Conservation (phyloP, 2,113 vertebrate species). For the Trochalopteron elliotii region DNA sequence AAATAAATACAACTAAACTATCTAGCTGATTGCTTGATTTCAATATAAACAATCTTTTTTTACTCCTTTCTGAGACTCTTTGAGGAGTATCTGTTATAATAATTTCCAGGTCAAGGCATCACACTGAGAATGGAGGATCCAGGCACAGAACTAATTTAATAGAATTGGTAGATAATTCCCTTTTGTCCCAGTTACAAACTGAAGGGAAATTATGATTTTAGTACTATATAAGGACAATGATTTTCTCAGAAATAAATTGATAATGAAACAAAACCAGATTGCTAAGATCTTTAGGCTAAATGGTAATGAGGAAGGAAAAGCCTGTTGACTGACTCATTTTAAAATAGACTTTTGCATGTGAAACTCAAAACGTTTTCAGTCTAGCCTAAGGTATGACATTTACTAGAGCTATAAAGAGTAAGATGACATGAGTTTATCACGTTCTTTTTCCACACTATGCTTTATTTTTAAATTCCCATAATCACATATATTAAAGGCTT, state of each 20-base stretch:
- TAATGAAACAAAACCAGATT: slow-evolving; percentile 70
- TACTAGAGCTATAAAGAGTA: slow-evolving; percentile 74
- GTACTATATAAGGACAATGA: slow-evolving; percentile 29
- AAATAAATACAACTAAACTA: slow-evolving; percentile 41
- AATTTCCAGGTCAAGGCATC: slow-evolving; percentile 57
- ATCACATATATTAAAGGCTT: slow-evolving; percentile 67
- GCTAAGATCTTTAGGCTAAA: slow-evolving; percentile 71
- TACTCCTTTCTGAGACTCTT: slow-evolving; percentile 3
- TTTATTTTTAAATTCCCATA: slow-evolving; percentile 76
- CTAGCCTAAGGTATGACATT: slow-evolving; percentile 78
- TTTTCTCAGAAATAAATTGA: slow-evolving; percentile 74
- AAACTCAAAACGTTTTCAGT: slow-evolving; percentile 66
- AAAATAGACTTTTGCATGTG: slow-evolving; percentile 70
- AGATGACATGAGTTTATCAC: slow-evolving; percentile 73
- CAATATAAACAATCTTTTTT: not conserved
- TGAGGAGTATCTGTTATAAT: slow-evolving; percentile 41
- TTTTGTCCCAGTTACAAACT: slow-evolving; percentile 51
- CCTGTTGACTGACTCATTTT: slow-evolving; percentile 74
- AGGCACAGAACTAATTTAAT: slow-evolving; percentile 39
- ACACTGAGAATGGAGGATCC: slow-evolving; percentile 31
- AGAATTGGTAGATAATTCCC: slow-evolving; percentile 28
- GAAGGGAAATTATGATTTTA: slow-evolving; percentile 61
- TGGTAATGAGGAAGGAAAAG: slow-evolving; percentile 72
- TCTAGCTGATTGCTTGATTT: slow-evolving; percentile 18
- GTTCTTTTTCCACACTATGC: slow-evolving; percentile 62